These are phyloP conservation scores for Nasonia giraulti DNA, from an alignment of 1,140 invertebrate genomes.

Conservation along the genomic window DNA sequence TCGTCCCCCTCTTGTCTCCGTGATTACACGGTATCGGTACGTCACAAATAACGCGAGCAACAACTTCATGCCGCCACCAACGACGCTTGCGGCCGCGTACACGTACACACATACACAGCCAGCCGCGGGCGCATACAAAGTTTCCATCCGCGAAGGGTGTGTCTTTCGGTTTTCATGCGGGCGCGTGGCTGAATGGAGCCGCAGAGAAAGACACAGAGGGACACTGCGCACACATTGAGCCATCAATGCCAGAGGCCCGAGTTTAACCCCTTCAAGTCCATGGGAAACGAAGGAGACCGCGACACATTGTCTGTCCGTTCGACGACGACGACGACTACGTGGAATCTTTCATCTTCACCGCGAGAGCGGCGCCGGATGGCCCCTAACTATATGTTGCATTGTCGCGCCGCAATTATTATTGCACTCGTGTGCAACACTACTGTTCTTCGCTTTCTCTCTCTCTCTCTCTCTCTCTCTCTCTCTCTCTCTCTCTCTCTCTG, in stretches of 20 bases:
- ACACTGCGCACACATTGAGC: constrained; percentile 66
- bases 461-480: no score
- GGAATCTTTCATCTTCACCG: constrained; percentile 71
- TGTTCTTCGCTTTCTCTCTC: constrained; percentile 49
- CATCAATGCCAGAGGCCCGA: constrained; percentile 64
- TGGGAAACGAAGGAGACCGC: constrained; percentile 47
- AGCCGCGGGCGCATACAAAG: constrained; percentile 40
- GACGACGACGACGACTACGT: background rate
- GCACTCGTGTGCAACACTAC: constrained; percentile 63
- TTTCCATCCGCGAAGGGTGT: constrained; percentile 67
- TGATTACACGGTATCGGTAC: constrained; percentile 70
- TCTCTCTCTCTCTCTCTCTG: background rate
- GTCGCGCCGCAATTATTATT: constrained; percentile 68
- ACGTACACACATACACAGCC: background rate
- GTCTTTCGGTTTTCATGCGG: constrained; percentile 54
- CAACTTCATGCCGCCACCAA: constrained; percentile 51
- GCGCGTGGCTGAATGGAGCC: constrained; percentile 57
- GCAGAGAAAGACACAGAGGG: background rate
- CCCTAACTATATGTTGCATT: constrained; percentile 70
- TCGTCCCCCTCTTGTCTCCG: constrained; percentile 25
- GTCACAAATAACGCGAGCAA: constrained; percentile 64
- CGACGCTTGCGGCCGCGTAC: constrained; percentile 49
- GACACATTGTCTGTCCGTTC: constrained; percentile 58
- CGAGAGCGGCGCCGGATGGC: constrained; percentile 55
- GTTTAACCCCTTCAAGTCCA: constrained; percentile 64